These are phyloP conservation scores for Embidobia sp. DNA, from an alignment of 2,888 invertebrate genomes.

Conservation along the genomic window DNA sequence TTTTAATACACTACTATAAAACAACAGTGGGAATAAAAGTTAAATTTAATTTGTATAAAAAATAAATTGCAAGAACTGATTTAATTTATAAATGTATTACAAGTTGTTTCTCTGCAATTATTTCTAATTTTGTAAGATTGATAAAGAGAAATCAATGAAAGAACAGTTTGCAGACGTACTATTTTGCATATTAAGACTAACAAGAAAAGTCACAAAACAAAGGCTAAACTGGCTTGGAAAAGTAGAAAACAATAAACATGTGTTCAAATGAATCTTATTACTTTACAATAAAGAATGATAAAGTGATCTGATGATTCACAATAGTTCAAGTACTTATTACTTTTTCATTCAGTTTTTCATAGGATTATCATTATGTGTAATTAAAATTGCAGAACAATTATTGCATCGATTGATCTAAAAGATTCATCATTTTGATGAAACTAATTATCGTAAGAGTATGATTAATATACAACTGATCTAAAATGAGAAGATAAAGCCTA, in stretches of 20 bases:
- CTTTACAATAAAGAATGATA: slow-evolving; percentile 19
- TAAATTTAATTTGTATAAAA: too few relatives aligned
- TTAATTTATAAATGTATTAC: too few relatives aligned
- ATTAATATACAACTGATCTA: slow-evolving; percentile 10
- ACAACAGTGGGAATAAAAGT: too few relatives aligned
- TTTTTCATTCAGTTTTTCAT: background rate
- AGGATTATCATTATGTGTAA: background rate
- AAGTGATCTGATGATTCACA: slow-evolving; percentile 32
- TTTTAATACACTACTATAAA: too few relatives aligned
- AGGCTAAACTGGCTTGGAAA: slow-evolving; percentile 1
- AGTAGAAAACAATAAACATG: slow-evolving; percentile 12
- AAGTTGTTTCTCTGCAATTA: too few relatives aligned
- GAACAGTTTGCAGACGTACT: too few relatives aligned
- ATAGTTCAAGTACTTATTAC: slow-evolving; percentile 18
- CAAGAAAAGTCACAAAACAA: slow-evolving; percentile 10
- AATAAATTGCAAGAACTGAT: too few relatives aligned
- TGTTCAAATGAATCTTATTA: slow-evolving; percentile 1
- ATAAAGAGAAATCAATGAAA: too few relatives aligned
- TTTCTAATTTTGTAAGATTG: too few relatives aligned
- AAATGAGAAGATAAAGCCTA: background rate
- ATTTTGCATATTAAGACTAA: background rate
- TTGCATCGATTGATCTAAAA: background rate
- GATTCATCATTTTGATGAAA: background rate
- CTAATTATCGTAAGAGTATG: background rate
- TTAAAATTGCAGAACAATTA: background rate